Percentiles rank a stretch among this genome's conserved stretches.
phyloP scores from a whole-genome alignment of 2,797 vertebrate species.

The Schizopygopsis pylzovi region DNA sequence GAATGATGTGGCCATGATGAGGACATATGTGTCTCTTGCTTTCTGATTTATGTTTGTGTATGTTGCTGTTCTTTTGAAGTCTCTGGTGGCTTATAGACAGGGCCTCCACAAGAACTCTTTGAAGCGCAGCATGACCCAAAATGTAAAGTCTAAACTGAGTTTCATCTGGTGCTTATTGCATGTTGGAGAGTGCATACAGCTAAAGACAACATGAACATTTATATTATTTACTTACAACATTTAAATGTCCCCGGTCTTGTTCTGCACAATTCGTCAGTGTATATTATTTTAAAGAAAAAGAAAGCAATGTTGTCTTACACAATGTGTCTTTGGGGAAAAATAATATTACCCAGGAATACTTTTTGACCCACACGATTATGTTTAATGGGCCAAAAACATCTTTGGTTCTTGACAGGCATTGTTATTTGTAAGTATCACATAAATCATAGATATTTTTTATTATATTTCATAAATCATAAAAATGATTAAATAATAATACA shows the following conservation, averaged over 20 bases:
- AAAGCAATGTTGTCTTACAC: not conserved
- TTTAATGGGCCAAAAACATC: not conserved
- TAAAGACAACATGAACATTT: constrained; percentile 50
- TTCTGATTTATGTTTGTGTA: constrained; percentile 49
- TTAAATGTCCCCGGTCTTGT: not conserved
- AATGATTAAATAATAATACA: not conserved
- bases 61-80: constrained; percentile 61
- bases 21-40: constrained; percentile 17
- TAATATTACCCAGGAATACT: too few species aligned
- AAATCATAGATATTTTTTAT: not conserved
- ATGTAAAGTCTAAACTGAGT: constrained; percentile 74
- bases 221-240: not conserved
- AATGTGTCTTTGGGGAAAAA: too few species aligned
- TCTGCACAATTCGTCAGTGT: not conserved
- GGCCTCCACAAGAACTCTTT: constrained; percentile 67
- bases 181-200: constrained; percentile 67
- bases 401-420: not conserved
- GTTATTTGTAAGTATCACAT: not conserved
- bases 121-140: constrained; percentile 76
- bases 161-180: constrained; percentile 79
- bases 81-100: constrained; percentile 45
- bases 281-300: not conserved
- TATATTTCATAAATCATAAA: not conserved
- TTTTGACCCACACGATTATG: not conserved
- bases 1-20: constrained; percentile 20